phyloP scores from a whole-genome alignment of 1,140 invertebrate genomes.

The Eubasilissa regina region DNA sequence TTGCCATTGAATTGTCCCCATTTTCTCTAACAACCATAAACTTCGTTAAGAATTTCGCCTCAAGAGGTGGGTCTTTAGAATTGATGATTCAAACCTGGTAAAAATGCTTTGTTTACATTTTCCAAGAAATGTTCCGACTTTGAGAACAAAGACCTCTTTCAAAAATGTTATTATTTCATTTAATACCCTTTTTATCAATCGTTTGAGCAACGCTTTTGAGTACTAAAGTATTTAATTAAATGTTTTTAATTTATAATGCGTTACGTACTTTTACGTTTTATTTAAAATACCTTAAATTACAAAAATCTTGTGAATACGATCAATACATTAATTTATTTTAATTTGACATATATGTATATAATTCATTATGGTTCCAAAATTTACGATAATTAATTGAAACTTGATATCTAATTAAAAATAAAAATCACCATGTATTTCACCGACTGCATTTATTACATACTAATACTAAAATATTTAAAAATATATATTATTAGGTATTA shows the following conservation, averaged over 20 bases:
- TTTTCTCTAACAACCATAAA: constrained; percentile 1
- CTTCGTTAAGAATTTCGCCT: neutral
- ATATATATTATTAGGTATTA: too few relatives aligned
- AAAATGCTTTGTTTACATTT: constrained; percentile 53
- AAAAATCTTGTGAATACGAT: too few relatives aligned
- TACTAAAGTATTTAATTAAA: constrained; percentile 51
- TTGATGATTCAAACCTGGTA: constrained; percentile 3
- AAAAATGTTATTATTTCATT: constrained; percentile 57
- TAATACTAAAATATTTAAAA: too few relatives aligned
- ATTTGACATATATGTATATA: too few relatives aligned
- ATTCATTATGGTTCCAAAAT: too few relatives aligned
- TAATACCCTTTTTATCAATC: constrained; percentile 45
- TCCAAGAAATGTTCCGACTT: constrained; percentile 47
- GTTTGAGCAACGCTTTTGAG: constrained; percentile 21
- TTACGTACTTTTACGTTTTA: too few relatives aligned
- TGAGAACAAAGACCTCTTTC: constrained; percentile 50
- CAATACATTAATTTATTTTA: too few relatives aligned
- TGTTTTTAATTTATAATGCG: neutral
- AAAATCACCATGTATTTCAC: too few relatives aligned
- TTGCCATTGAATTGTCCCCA: neutral
- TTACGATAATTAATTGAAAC: too few relatives aligned
- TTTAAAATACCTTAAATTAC: too few relatives aligned
- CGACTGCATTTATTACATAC: too few relatives aligned
- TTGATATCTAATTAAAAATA: too few relatives aligned
- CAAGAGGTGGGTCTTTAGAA: constrained; percentile 6